Percentiles rank a stretch among this genome's conserved stretches.
Conservation (phyloP, 2,113 vertebrate genomes). For the Neomonachus schauinslandi region DNA sequence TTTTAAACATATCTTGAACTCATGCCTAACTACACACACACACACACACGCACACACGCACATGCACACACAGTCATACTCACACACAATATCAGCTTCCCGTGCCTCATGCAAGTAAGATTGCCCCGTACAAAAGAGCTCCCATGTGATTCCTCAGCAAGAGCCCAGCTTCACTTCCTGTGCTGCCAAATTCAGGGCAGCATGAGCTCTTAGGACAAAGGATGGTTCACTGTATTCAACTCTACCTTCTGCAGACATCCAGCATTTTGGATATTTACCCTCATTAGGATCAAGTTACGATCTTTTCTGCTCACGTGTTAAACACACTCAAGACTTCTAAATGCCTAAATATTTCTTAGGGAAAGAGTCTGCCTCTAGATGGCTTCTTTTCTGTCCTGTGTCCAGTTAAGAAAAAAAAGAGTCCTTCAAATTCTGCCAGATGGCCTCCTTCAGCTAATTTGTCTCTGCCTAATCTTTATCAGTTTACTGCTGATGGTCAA, state of each 20-base stretch:
- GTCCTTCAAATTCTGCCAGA: neutral
- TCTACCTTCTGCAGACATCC: neutral
- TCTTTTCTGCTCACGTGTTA: neutral
- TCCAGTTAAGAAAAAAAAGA: neutral
- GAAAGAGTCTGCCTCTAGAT: neutral
- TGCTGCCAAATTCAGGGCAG: neutral
- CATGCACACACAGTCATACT: accelerated
- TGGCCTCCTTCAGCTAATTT: neutral
- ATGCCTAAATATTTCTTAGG: neutral
- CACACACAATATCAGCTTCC: neutral
- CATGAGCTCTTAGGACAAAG: neutral
- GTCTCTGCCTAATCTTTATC: neutral
- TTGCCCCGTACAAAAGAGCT: neutral
- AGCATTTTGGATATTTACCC: neutral
- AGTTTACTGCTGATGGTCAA: neutral
- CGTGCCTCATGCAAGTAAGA: neutral
- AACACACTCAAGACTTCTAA: neutral
- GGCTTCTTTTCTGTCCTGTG: neutral
- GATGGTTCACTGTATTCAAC: neutral
- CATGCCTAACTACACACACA: neutral
- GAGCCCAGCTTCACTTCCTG: neutral
- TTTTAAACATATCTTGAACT: neutral
- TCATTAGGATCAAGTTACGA: neutral
- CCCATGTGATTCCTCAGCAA: neutral
- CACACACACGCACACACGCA: neutral